Evolutionary conservation across 2,888 invertebrate species (phyloP).

Genomic region (Eledona agricola): DNA sequence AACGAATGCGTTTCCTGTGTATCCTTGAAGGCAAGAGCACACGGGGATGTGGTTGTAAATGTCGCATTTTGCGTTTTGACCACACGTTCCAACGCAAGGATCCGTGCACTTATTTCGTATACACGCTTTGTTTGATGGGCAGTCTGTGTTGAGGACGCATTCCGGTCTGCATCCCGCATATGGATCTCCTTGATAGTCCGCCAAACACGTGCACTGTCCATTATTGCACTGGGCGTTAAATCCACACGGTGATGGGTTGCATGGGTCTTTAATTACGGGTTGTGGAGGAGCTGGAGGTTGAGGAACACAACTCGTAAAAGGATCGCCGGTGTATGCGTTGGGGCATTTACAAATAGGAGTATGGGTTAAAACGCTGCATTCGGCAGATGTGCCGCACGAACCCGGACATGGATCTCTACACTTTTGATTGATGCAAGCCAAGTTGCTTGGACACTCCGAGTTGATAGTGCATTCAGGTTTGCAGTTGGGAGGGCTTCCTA

Average conservation of each 20-base stretch:
- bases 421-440: conserved; percentile 65
- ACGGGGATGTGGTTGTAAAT: no score
- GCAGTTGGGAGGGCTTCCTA: conserved; percentile 76
- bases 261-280: conserved; percentile 72
- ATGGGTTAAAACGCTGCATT: conserved; percentile 64
- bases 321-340: conserved; percentile 74
- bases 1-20: no score
- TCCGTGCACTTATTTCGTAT: no score
- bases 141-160: no score
- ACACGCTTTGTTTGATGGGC: no score
- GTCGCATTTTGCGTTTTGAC: no score
- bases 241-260: conserved; percentile 80
- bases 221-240: conserved; percentile 79
- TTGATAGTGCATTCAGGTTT: conserved; percentile 74
- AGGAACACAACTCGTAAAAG: conserved; percentile 71
- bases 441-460: conserved; percentile 60
- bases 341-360: conserved; percentile 69
- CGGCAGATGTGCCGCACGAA: conserved; percentile 64
- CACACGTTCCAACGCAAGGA: no score
- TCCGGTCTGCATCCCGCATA: no score
- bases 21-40: no score
- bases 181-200: conserved; percentile 89
- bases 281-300: conserved; percentile 60
- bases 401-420: conserved; percentile 66
- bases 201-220: conserved; percentile 84